A percentile compares a stretch with the other conserved stretches of the same genome.
Evolutionary conservation across 2,888 invertebrate genomes (phyloP).

Genomic region (Brenthis daphne): DNA sequence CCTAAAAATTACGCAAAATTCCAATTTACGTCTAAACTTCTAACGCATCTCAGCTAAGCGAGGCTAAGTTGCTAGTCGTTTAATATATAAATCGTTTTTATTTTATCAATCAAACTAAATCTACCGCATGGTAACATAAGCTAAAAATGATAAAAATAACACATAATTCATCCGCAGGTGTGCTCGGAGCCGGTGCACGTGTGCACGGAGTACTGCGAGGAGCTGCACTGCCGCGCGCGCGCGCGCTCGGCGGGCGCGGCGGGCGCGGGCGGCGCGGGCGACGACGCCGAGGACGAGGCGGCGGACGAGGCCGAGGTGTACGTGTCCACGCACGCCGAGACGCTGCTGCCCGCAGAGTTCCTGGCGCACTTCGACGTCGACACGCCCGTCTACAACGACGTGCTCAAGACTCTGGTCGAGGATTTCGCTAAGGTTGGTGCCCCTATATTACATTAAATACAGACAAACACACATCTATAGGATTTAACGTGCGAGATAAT

Average conservation of each 20-base stretch:
- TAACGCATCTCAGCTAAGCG: no score
- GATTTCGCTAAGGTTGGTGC: constrained; percentile 74
- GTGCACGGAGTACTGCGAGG: constrained; percentile 80
- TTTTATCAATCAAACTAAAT: no score
- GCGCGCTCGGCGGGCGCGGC: constrained; percentile 66
- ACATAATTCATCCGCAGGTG: constrained; percentile 46
- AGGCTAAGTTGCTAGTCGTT: no score
- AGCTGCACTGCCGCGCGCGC: constrained; percentile 75
- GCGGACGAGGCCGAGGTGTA: constrained; percentile 62
- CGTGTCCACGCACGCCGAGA: constrained; percentile 69
- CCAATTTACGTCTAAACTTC: no score
- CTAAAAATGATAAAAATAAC: no score
- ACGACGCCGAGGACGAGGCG: constrained; percentile 62
- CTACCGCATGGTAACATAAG: no score
- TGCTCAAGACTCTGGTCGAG: constrained; percentile 83
- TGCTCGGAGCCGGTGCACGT: constrained; percentile 69
- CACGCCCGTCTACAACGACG: constrained; percentile 70
- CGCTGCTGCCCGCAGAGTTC: constrained; percentile 60
- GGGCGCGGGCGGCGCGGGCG: constrained; percentile 57
- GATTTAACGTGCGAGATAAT: no score
- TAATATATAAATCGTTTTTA: no score
- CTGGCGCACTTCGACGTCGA: constrained; percentile 58
- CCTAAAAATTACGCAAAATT: no score
- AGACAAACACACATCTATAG: no score
- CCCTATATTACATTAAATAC: no score